phyloP scores from a whole-genome alignment of 2,113 vertebrate genomes.

The Verasper variegatus region DNA sequence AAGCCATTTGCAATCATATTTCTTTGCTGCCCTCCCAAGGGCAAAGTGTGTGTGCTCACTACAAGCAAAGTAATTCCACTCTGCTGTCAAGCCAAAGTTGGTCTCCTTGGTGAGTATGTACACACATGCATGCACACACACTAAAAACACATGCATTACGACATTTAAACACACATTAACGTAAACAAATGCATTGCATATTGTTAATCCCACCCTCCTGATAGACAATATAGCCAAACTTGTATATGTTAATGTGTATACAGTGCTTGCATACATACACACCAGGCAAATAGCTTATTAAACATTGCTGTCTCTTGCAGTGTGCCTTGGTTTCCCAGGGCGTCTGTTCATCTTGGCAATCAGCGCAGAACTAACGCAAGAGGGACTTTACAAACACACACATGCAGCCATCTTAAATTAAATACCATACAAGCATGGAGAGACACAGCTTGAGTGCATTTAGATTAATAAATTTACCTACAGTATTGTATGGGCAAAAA shows the following conservation, averaged over 20 bases:
- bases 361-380: not conserved
- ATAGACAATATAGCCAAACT: not conserved
- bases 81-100: constrained; percentile 32
- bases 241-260: not conserved
- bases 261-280: not conserved
- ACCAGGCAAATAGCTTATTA: not conserved
- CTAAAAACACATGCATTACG: not conserved
- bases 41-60: constrained; percentile 5
- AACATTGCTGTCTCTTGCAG: constrained; percentile 35
- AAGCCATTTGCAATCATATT: constrained; percentile 29
- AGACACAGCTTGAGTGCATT: not conserved
- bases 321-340: constrained; percentile 55
- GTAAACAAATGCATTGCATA: constrained; percentile 1
- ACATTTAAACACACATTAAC: not conserved
- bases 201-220: constrained; percentile 13
- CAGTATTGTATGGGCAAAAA: not conserved
- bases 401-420: not conserved
- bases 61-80: constrained; percentile 31
- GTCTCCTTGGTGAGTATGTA: not conserved
- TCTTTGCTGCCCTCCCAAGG: constrained; percentile 24
- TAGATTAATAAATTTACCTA: constrained; percentile 6
- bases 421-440: constrained; percentile 14
- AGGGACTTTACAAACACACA: constrained; percentile 41
- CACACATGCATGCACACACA: not conserved
- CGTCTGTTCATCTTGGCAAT: constrained; percentile 67